phyloP scores from a whole-genome alignment of 2,113 vertebrate genomes.

The Anolis carolinensis region DNA sequence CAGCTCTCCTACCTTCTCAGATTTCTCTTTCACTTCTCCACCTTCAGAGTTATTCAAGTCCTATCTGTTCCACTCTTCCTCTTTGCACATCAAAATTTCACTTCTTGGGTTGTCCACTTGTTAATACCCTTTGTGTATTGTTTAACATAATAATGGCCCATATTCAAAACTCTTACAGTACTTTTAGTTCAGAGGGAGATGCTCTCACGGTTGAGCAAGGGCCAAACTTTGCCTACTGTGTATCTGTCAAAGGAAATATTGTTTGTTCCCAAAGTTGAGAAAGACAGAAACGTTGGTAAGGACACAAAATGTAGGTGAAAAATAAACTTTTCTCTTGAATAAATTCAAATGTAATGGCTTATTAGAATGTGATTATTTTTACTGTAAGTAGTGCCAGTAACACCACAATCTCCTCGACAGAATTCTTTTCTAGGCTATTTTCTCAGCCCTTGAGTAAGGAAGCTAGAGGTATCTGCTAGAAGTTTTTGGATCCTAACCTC shows the following conservation, averaged over 20 bases:
- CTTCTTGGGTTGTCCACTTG: neutral
- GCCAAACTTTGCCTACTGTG: neutral
- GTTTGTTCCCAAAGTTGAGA: neutral
- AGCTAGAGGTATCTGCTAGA: too few species aligned
- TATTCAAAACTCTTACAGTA: neutral
- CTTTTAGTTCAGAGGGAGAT: neutral
- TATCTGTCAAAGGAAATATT: neutral
- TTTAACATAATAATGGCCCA: neutral
- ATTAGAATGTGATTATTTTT: neutral
- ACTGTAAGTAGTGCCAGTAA: neutral
- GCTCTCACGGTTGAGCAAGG: neutral
- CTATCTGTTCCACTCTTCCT: neutral
- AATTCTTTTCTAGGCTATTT: too few species aligned
- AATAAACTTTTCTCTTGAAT: too few species aligned
- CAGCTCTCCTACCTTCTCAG: conserved; percentile 35
- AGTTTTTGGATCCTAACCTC: too few species aligned
- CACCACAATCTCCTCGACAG: neutral
- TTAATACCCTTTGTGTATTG: neutral
- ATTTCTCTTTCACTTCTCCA: neutral
- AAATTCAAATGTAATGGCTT: neutral
- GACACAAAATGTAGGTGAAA: neutral
- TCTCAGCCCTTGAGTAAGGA: too few species aligned
- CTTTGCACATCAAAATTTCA: neutral
- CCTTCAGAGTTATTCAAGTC: neutral
- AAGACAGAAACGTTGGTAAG: neutral